Conservation (phyloP, 2,113 vertebrate genomes). For the Erpornis zantholeuca region DNA sequence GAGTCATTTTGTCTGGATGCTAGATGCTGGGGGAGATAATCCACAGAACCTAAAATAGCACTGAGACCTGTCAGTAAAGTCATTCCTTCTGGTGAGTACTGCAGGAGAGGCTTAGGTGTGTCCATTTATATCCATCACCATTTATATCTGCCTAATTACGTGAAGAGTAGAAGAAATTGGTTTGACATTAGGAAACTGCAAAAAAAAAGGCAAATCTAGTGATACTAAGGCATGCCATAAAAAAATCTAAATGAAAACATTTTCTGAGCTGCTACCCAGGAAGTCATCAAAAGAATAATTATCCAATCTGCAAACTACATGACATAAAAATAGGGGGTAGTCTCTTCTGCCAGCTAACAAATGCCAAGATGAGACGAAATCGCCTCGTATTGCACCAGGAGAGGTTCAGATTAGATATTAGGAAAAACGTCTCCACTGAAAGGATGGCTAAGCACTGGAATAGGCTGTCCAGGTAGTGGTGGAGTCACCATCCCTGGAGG, state of each 20-base stretch:
- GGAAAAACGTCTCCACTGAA: neutral
- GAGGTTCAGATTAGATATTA: neutral
- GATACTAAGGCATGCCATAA: neutral
- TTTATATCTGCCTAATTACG: neutral
- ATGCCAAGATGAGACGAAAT: neutral
- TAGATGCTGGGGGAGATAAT: neutral
- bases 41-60: neutral
- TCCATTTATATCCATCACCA: neutral
- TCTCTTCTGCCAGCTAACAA: neutral
- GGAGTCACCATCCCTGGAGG: neutral
- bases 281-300: neutral
- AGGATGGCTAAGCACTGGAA: neutral
- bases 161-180: neutral
- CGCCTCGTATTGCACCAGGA: neutral
- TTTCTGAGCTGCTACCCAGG: neutral
- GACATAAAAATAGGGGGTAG: neutral
- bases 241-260: neutral
- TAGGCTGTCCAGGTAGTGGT: neutral
- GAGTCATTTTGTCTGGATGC: neutral
- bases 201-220: neutral
- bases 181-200: neutral
- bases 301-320: neutral
- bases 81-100: neutral
- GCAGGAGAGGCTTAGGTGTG: neutral
- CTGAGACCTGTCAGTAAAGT: neutral